Base-by-base conservation (phyloP, 2,888 invertebrate genomes). In the Temnothorax ravouxi region DNA sequence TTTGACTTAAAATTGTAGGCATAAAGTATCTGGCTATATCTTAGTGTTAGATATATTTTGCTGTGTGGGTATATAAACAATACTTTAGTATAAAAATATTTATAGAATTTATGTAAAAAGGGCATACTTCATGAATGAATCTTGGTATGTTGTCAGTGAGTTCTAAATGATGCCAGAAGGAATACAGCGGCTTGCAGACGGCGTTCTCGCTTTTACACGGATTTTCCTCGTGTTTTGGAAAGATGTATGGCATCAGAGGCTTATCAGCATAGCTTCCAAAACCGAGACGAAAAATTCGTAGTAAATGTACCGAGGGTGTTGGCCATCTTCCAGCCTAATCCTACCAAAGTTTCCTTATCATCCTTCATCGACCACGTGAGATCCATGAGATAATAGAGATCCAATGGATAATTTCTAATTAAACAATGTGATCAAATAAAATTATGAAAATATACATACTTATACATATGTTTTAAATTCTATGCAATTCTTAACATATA, bases 321-420 rank as follows among this genome's bases (percentile, higher is more conserved):
- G 0, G 96, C 96, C 69, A 97, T 94, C 89, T 96, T 96, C 54
- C 95, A 96, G 29, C 97, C 96, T 72, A 97, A 93, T 15, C 96
- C 96, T 1, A 97, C 97, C 75, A 99, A 95, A 3, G 98, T 98
- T 85, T 97, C 96, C 92, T 98, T 97, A 94, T 98, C 98, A 89
- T 98, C 97, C 92, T 96, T 96, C 99, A 99, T 99, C 2, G 98
- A 98, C 95, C 97, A 97, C 2, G 98, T 98, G 83, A 98, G 95
- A 94, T 99, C 99, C 97, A 99, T 98, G 89, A 99, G 95, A 92
- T 98, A 98, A 95, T 99, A 99, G 61, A 99, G 95, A 94, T 99
- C 99, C 61, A 99, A 96, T 9, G 97, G 97, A 92, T 98, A 98
- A 94, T 99, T 98, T 94, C 97, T 96, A 86, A 21, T 84, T 54